These are phyloP conservation scores for Proctacanthus coquilletti DNA, from an alignment of 1,140 invertebrate genomes.

Conservation along the genomic window DNA sequence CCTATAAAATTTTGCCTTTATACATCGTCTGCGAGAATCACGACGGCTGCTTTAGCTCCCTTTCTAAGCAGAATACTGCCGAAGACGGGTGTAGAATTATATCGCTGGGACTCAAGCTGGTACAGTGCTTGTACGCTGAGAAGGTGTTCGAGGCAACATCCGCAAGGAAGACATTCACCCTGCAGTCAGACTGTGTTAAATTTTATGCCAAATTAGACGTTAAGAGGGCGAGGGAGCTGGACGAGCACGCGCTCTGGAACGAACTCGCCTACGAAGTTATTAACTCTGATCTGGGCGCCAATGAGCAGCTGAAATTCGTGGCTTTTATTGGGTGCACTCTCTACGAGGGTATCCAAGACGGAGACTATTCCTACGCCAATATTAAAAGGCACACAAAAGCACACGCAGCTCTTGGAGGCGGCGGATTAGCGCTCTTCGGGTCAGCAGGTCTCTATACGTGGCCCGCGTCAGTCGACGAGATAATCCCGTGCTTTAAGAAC, in stretches of 20 bases:
- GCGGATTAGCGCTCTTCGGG: conserved; percentile 79
- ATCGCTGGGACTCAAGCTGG: conserved; percentile 55
- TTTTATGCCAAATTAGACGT: conserved; percentile 57
- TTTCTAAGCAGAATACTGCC: conserved; percentile 40
- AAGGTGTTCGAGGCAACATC: conserved; percentile 71
- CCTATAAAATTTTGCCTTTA: conserved; percentile 42
- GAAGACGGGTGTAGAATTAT: conserved; percentile 57
- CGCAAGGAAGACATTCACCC: conserved; percentile 62
- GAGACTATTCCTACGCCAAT: conserved; percentile 52
- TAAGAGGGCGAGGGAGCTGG: conserved; percentile 52
- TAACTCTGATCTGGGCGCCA: conserved; percentile 39
- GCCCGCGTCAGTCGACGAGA: conserved; percentile 57
- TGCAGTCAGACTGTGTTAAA: conserved; percentile 45
- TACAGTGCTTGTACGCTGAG: conserved; percentile 77
- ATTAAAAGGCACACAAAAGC: conserved; percentile 59
- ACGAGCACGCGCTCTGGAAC: conserved; percentile 69
- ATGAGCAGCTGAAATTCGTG: conserved; percentile 56
- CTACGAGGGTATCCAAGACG: conserved; percentile 45
- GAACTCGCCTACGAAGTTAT: conserved; percentile 68
- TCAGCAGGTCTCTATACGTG: conserved; percentile 82
- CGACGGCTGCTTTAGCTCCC: conserved; percentile 55
- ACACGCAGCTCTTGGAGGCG: conserved; percentile 76
- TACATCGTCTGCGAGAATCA: conserved; percentile 61
- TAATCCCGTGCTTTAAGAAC: conserved; percentile 41
- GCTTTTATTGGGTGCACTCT: conserved; percentile 78